A percentile compares a stretch with the other conserved stretches of the same genome.
Evolutionary conservation across 2,888 invertebrate genomes (phyloP).

Genomic region (Ornithoptera alexandrae): DNA sequence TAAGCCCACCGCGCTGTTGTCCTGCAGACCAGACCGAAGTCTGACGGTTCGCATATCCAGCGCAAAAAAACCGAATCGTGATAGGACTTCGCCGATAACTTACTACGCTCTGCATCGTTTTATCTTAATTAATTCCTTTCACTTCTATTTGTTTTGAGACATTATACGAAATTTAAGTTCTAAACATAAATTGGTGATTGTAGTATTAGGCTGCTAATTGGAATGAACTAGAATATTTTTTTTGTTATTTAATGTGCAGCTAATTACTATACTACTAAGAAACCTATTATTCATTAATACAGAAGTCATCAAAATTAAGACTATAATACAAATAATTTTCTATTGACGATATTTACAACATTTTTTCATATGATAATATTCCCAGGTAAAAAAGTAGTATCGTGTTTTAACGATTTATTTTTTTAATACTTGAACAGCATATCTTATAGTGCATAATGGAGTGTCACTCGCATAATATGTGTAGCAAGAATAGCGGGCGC

Average conservation of each 20-base stretch:
- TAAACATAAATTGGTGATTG: background rate
- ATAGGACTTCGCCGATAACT: constrained; percentile 23
- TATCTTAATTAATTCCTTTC: constrained; percentile 27
- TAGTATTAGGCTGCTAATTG: background rate
- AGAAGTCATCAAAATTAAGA: no score
- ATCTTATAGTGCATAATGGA: constrained; percentile 39
- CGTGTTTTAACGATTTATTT: background rate
- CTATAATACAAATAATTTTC: no score
- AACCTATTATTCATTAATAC: no score
- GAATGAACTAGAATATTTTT: background rate
- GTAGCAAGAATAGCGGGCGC: constrained; percentile 37
- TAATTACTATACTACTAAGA: no score
- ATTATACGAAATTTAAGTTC: background rate
- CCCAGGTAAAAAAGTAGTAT: background rate
- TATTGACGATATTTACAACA: background rate
- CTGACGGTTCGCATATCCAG: constrained; percentile 75
- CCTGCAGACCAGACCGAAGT: constrained; percentile 72
- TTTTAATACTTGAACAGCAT: constrained; percentile 29
- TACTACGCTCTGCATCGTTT: constrained; percentile 14
- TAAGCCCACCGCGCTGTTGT: constrained; percentile 70
- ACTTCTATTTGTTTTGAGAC: constrained; percentile 32
- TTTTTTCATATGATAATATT: background rate
- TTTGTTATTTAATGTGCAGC: no score
- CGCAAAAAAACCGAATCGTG: constrained; percentile 71
- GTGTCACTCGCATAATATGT: constrained; percentile 40